Conservation (phyloP, 2,113 vertebrate species). For the Archilochus colubris region DNA sequence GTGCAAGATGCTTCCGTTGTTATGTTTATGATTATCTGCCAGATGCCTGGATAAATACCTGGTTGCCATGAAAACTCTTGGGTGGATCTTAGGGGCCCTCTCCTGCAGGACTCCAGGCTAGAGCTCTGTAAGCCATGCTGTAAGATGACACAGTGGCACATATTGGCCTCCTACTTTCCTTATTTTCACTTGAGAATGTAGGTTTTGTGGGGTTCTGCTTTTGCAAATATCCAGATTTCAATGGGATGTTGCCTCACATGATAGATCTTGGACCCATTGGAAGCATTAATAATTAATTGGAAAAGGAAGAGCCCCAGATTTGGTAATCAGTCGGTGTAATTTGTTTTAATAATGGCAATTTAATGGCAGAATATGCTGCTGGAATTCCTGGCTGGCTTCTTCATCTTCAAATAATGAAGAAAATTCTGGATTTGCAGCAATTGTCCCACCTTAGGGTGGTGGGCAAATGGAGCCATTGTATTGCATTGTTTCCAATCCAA, state of each 20-base stretch:
- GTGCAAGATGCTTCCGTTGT: neutral
- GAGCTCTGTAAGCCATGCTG: neutral
- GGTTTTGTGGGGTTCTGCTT: neutral
- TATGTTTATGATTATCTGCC: neutral
- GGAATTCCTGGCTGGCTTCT: neutral
- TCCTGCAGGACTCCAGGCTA: neutral
- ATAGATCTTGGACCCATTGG: neutral
- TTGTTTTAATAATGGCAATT: neutral
- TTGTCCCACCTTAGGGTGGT: neutral
- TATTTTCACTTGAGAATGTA: neutral
- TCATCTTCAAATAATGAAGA: neutral
- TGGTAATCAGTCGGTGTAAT: neutral
- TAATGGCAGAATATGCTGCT: neutral
- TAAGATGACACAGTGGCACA: fast-evolving
- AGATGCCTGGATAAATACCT: neutral
- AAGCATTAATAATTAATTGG: neutral
- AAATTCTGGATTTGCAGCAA: neutral
- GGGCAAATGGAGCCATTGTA: neutral
- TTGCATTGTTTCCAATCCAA: neutral
- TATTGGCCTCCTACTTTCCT: neutral
- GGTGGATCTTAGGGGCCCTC: too few relatives aligned
- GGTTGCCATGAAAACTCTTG: neutral
- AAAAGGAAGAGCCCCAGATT: neutral
- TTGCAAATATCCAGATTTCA: neutral
- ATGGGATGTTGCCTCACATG: neutral